A percentile compares a stretch with the other conserved stretches of the same genome.
Conservation (phyloP, 2,888 invertebrate genomes). For the Epirrita christyi region DNA sequence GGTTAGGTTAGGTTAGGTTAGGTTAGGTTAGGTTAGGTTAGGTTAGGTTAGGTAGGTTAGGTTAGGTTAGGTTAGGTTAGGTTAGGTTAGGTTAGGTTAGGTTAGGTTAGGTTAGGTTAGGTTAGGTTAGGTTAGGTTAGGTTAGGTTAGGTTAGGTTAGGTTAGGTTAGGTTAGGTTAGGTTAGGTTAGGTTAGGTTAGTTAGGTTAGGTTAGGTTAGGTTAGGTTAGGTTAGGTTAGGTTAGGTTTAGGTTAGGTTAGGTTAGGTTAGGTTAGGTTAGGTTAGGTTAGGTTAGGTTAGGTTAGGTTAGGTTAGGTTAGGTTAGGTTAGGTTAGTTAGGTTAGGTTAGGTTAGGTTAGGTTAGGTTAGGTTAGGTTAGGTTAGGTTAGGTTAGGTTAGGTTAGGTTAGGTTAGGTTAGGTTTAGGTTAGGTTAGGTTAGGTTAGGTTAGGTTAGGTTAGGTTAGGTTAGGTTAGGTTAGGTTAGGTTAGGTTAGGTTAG, state of each 20-base stretch:
- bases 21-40: conserved; percentile 22
- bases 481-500: conserved; percentile 7
- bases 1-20: conserved; percentile 22
- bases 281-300: conserved; percentile 14
- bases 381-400: conserved; percentile 22
- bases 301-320: conserved; percentile 14
- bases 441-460: conserved; percentile 8
- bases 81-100: conserved; percentile 17
- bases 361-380: conserved; percentile 19
- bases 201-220: conserved; percentile 15
- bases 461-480: conserved; percentile 7
- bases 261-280: conserved; percentile 14
- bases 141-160: conserved; percentile 14
- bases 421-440: too few species aligned
- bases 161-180: conserved; percentile 9
- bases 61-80: conserved; percentile 17
- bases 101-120: conserved; percentile 14
- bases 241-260: too few species aligned
- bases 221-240: conserved; percentile 14
- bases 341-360: conserved; percentile 19
- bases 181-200: conserved; percentile 7
- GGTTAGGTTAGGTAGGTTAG: conserved; percentile 25
- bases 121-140: conserved; percentile 14
- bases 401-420: conserved; percentile 19
- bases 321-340: conserved; percentile 16